Conservation (phyloP, 2,888 invertebrate genomes). For the Malacosoma neustria region DNA sequence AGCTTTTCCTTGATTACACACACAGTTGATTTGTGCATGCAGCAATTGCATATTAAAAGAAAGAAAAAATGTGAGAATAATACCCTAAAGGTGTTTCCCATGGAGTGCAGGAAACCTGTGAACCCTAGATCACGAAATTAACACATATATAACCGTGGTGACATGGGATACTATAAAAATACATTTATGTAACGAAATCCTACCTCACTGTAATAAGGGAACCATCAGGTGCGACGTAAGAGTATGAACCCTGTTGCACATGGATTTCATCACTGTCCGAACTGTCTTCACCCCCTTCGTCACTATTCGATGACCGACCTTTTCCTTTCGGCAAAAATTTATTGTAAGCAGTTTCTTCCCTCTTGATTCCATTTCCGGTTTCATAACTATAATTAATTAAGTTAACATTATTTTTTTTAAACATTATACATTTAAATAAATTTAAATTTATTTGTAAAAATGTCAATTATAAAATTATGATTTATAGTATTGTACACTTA, state of each 20-base stretch:
- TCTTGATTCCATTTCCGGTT: slow-evolving; percentile 85
- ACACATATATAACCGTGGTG: too few relatives aligned
- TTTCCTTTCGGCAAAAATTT: slow-evolving; percentile 71
- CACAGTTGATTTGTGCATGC: too few relatives aligned
- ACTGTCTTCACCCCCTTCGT: slow-evolving; percentile 72
- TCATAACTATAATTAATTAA: slow-evolving; percentile 74
- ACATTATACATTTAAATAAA: slow-evolving; percentile 2
- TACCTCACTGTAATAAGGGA: slow-evolving; percentile 77
- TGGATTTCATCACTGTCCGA: slow-evolving; percentile 69
- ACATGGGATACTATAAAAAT: too few relatives aligned
- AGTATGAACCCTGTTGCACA: slow-evolving; percentile 80
- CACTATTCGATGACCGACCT: slow-evolving; percentile 49
- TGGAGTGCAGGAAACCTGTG: too few relatives aligned
- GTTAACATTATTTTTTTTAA: background rate
- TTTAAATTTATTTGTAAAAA: background rate
- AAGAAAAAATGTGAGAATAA: too few relatives aligned
- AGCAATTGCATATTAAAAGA: too few relatives aligned
- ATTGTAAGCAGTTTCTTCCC: slow-evolving; percentile 82
- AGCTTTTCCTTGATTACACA: too few relatives aligned
- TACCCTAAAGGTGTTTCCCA: too few relatives aligned
- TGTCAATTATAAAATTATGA: too few relatives aligned
- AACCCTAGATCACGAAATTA: too few relatives aligned
- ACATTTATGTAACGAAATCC: too few relatives aligned
- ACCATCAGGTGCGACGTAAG: slow-evolving; percentile 82
- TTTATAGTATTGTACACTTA: too few relatives aligned